Evolutionary conservation across 1,140 invertebrate genomes (phyloP).

Genomic region (Ceratosolen solmsi): DNA sequence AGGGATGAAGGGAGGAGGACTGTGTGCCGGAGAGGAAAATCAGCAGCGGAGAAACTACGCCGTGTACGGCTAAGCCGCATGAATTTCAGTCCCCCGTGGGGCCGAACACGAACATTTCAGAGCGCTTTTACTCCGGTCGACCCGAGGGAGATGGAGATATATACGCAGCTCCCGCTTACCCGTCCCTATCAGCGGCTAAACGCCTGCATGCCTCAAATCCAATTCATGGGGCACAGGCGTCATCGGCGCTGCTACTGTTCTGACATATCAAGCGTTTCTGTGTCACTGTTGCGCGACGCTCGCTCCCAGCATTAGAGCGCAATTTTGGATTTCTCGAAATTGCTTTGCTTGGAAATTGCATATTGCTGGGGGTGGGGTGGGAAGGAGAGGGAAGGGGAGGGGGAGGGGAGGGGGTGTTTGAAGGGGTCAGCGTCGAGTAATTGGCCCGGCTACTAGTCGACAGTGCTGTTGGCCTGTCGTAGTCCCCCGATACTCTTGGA

Average conservation of each 20-base stretch:
- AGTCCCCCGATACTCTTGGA: no score
- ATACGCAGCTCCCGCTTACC: not conserved
- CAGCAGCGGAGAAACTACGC: not conserved
- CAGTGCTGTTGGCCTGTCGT: no score
- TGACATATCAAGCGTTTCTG: not conserved
- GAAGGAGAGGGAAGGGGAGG: no score
- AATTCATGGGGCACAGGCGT: not conserved
- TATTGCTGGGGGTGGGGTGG: not conserved
- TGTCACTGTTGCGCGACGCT: not conserved
- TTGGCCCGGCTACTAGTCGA: no score
- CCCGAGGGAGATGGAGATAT: constrained; percentile 10
- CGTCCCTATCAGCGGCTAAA: not conserved
- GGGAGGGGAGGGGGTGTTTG: no score
- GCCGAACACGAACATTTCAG: not conserved
- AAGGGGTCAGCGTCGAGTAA: no score
- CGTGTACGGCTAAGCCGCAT: not conserved
- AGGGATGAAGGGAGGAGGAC: no score
- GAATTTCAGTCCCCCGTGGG: constrained; percentile 15
- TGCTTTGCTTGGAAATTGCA: no score
- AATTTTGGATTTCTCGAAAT: not conserved
- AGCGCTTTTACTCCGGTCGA: not conserved
- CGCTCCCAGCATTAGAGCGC: not conserved
- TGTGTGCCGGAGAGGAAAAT: constrained; percentile 8
- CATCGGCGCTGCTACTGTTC: not conserved
- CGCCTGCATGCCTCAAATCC: not conserved